A percentile compares a stretch with the other conserved stretches of the same genome.
phyloP scores from a whole-genome alignment of 2,888 invertebrate genomes.

The Laothoe populi region DNA sequence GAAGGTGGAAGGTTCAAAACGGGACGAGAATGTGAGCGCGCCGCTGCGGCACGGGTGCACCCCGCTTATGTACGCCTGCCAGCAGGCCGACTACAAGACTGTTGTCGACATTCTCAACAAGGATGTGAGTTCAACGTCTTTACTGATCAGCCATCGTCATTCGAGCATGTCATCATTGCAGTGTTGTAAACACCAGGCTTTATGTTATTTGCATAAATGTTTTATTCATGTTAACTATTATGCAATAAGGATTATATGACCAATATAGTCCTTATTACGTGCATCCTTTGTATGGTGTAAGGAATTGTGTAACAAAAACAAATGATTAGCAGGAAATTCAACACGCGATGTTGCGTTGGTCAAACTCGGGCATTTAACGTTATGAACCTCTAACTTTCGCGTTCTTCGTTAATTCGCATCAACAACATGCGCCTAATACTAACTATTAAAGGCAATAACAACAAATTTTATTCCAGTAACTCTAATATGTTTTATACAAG shows the following conservation, averaged over 20 bases:
- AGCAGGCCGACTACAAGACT: constrained; percentile 92
- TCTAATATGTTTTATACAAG: not conserved
- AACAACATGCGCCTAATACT: constrained; percentile 41
- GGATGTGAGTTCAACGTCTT: constrained; percentile 86
- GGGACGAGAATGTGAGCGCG: constrained; percentile 65
- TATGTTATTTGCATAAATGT: not conserved
- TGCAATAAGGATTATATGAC: constrained; percentile 9
- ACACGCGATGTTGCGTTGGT: constrained; percentile 68
- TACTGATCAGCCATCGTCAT: constrained; percentile 28
- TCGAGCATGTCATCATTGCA: constrained; percentile 12
- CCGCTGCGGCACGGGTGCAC: constrained; percentile 89
- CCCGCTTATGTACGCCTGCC: constrained; percentile 95
- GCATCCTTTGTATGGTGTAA: constrained; percentile 40
- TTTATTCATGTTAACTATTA: not conserved
- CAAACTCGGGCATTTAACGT: constrained; percentile 27
- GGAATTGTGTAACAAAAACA: constrained; percentile 58
- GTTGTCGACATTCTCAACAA: constrained; percentile 90
- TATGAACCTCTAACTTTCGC: constrained; percentile 30
- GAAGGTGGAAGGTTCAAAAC: constrained; percentile 68
- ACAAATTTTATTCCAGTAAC: not conserved
- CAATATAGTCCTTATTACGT: too few relatives aligned
- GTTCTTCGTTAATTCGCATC: constrained; percentile 46
- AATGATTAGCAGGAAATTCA: constrained; percentile 41
- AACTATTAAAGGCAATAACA: constrained; percentile 14
- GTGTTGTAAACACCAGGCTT: not conserved